phyloP scores from a whole-genome alignment of 2,113 vertebrate genomes.

The Etia nguti region DNA sequence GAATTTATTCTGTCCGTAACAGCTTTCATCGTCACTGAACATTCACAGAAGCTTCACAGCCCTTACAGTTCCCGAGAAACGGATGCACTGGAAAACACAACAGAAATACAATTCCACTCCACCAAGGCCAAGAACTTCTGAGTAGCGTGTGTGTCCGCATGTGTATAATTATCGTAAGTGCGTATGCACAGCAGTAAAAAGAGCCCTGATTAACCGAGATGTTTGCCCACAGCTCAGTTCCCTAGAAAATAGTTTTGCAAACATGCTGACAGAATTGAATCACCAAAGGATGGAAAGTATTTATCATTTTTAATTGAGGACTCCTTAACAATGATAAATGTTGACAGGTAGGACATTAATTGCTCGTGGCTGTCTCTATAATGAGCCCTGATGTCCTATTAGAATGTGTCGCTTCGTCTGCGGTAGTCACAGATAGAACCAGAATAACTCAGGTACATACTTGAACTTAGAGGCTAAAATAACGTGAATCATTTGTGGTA shows the following conservation, averaged over 20 bases:
- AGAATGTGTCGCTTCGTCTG: not conserved
- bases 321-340: constrained; percentile 18
- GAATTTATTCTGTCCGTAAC: constrained; percentile 27
- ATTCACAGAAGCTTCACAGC: not conserved
- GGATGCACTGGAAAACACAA: constrained; percentile 7
- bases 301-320: constrained; percentile 28
- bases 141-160: not conserved
- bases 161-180: not conserved
- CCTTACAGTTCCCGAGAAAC: not conserved
- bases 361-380: constrained; percentile 14
- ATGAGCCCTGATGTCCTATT: constrained; percentile 5
- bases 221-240: constrained; percentile 4
- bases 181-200: not conserved
- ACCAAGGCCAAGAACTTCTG: not conserved
- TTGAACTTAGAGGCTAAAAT: not conserved
- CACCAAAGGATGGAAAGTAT: not conserved
- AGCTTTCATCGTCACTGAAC: constrained; percentile 4
- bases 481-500: not conserved
- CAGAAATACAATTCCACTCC: not conserved
- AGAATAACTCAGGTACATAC: not conserved
- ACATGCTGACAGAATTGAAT: not conserved
- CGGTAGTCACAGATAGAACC: not conserved
- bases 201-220: not conserved
- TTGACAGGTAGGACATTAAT: constrained; percentile 8
- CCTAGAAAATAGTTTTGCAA: constrained; percentile 20